Evolutionary conservation across 2,797 vertebrate species (phyloP), one percentile per base, ranked within the genome.

Genomic region (Phoxinus dragarum): DNA sequence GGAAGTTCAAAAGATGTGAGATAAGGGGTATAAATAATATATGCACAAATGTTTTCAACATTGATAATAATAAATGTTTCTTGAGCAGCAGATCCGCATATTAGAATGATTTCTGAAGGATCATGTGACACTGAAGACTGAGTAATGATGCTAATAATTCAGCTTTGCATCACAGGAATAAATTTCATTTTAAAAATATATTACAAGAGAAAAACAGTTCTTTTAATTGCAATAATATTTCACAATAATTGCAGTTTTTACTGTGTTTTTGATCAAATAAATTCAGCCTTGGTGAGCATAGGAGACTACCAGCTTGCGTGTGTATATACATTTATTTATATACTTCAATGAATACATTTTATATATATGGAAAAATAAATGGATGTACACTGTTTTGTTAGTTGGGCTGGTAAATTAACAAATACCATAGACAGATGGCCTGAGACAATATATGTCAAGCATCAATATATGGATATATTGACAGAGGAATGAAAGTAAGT

Each of bases 401-500:
- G 64, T 16, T 80, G 49, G 44, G 34, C 68, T 27, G 36, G 79
- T 69, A n/a, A 52, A 81, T 81, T 1, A 54, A 38, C 11, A 69
- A 14, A 19, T 54, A 69, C 52, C 52, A 69, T 23, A 17, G 71
- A 38, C 7, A 27, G 21, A 49, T 6, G 19, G 31, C 6, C 12
- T 8, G 40, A 66, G 3, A 8, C 47, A 49, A 78, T 64, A 78
- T 19, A 68, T 36, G 79, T 16, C 27, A 38, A 36, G 40, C 11
- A 54, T 27, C 19, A 36, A 52, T 52, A 54, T 56, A 36, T 68
- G 47, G 61, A 68, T n/a, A 36, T 61, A 59, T 42, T 42, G 38
- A 31, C 9, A 42, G 27, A 64, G 40, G 36, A 12, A 71, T 42
- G 36, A 9, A 83, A 47, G 69, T 82, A 73, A 67, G 91, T 93